These are phyloP conservation scores for Drosophila parabipectinata DNA, from an alignment of 1,140 invertebrate genomes.

Conservation along the genomic window DNA sequence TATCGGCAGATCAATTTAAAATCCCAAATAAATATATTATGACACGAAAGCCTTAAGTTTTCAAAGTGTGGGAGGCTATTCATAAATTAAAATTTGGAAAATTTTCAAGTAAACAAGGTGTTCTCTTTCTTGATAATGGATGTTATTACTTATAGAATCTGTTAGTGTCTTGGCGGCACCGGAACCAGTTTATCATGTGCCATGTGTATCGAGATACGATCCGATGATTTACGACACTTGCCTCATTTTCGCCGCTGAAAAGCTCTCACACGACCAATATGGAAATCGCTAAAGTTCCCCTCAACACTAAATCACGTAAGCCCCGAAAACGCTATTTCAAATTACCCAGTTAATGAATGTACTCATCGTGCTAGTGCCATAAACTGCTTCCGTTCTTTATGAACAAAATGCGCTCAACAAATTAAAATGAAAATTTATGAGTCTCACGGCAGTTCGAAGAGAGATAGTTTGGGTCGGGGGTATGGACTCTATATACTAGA, in stretches of 20 bases:
- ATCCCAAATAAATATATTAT: slow-evolving; percentile 34
- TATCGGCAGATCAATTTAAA: slow-evolving; percentile 52
- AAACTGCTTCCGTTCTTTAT: slow-evolving; percentile 62
- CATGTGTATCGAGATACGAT: slow-evolving; percentile 27
- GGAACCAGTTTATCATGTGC: slow-evolving; percentile 39
- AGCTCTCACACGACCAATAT: slow-evolving; percentile 43
- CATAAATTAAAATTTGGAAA: background rate
- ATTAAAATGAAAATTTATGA: slow-evolving; percentile 77
- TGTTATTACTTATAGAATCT: slow-evolving; percentile 4
- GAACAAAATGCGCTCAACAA: slow-evolving; percentile 69
- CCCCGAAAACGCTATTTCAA: slow-evolving; percentile 34
- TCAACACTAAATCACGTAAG: slow-evolving; percentile 39
- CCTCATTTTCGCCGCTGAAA: slow-evolving; percentile 23
- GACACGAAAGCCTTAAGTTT: slow-evolving; percentile 20
- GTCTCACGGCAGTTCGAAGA: slow-evolving; percentile 45
- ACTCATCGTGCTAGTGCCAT: slow-evolving; percentile 50
- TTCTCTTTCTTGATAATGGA: background rate
- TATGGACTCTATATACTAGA: background rate
- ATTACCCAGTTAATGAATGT: slow-evolving; percentile 57
- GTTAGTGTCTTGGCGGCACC: slow-evolving; percentile 22
- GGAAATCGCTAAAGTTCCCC: slow-evolving; percentile 12
- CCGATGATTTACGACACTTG: slow-evolving; percentile 30
- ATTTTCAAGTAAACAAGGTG: background rate
- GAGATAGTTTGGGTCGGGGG: slow-evolving; percentile 20
- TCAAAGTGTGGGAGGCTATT: slow-evolving; percentile 2